Conservation (phyloP, 2,113 vertebrate species). For the Syngnathus typhle region DNA sequence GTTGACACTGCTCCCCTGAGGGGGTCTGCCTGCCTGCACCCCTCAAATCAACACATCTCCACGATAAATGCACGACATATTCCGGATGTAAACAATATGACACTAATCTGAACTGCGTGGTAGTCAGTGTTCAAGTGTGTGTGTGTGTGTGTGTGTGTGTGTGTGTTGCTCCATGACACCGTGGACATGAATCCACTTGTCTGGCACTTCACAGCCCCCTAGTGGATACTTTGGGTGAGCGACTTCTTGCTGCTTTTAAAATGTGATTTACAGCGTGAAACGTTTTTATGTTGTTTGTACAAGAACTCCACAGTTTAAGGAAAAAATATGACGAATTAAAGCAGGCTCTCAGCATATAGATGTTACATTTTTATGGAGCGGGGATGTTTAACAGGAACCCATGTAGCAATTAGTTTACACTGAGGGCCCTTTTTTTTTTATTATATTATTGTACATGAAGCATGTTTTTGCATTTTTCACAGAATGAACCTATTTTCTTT, state of each 20-base stretch:
- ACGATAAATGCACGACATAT: not conserved
- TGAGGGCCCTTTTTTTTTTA: not conserved
- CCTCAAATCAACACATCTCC: conserved; percentile 41
- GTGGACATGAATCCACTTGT: conserved; percentile 6
- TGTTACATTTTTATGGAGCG: not conserved
- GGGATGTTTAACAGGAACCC: not conserved
- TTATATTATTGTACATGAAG: not conserved
- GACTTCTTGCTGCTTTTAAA: conserved; percentile 16
- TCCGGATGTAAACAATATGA: not conserved
- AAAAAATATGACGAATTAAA: not conserved
- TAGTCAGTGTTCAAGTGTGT: not conserved
- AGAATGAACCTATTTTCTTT: not conserved
- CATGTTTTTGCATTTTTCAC: not conserved
- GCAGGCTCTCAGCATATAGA: not conserved
- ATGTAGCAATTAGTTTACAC: not conserved
- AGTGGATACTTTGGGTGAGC: conserved; percentile 43
- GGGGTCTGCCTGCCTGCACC: conserved; percentile 37
- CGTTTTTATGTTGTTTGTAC: not conserved
- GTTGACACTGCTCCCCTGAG: conserved; percentile 64
- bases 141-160: not conserved
- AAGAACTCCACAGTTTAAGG: not conserved
- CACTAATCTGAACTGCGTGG: not conserved
- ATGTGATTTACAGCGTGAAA: conserved; percentile 10
- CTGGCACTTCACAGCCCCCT: conserved; percentile 55
- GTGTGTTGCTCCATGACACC: not conserved